These are phyloP conservation scores for Eueides isabella DNA, from an alignment of 1,140 invertebrate genomes.

Conservation along the genomic window DNA sequence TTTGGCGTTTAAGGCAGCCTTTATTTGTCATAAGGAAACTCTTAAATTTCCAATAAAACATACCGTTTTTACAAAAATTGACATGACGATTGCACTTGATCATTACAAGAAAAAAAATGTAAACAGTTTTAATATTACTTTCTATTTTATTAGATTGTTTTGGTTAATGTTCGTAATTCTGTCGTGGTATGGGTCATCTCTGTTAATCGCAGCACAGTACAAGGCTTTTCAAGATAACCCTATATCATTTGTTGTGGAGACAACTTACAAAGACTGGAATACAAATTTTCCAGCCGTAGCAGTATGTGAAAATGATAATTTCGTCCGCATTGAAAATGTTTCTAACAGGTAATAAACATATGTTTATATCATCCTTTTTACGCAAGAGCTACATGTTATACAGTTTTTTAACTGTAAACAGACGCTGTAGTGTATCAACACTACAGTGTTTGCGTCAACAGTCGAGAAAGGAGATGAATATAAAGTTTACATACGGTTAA, in stretches of 20 bases:
- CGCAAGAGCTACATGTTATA: no score
- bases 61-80: no score
- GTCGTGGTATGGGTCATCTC: conserved; percentile 84
- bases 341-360: conserved; percentile 80
- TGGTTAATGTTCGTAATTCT: conserved; percentile 85
- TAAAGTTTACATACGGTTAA: no score
- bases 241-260: conserved; percentile 88
- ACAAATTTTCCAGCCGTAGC: conserved; percentile 86
- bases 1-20: no score
- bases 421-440: no score
- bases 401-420: no score
- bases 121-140: not conserved
- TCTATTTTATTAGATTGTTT: conserved; percentile 77
- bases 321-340: conserved; percentile 83
- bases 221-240: conserved; percentile 83
- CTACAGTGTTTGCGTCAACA: no score
- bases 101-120: not conserved
- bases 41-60: no score
- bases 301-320: conserved; percentile 86
- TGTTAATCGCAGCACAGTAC: conserved; percentile 84
- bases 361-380: no score
- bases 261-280: conserved; percentile 87
- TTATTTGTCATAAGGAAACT: no score
- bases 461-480: no score
- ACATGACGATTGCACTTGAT: no score